Percentiles rank a stretch among this genome's conserved stretches.
These are phyloP conservation scores for Phoenicopterus ruber DNA, from an alignment of 2,113 vertebrate genomes.

Conservation along the genomic window DNA sequence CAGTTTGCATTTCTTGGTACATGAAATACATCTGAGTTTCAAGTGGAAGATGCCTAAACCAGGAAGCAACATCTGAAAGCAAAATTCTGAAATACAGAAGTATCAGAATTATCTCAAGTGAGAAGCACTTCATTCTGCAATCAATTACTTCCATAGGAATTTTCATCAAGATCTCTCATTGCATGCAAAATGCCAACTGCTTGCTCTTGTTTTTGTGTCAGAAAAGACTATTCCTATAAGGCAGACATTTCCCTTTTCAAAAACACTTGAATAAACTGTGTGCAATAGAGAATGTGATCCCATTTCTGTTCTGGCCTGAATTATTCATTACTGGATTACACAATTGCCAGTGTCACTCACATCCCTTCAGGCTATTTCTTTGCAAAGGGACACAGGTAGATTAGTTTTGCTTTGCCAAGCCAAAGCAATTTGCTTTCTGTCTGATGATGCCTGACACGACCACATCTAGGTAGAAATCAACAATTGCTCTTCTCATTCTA, in stretches of 20 bases:
- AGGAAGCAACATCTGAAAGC: background rate
- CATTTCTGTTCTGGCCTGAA: background rate
- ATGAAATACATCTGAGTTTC: background rate
- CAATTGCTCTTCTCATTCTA: background rate
- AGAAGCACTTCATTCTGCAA: background rate
- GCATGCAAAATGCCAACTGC: background rate
- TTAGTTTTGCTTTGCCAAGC: background rate
- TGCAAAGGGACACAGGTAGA: background rate
- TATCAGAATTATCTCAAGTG: background rate
- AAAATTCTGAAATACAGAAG: background rate
- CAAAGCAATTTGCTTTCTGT: background rate
- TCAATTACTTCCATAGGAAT: background rate
- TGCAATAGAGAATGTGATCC: background rate
- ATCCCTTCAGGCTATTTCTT: background rate
- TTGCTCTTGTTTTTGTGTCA: background rate
- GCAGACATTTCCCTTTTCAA: background rate
- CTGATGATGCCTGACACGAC: background rate
- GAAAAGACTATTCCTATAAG: background rate
- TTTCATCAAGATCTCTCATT: background rate
- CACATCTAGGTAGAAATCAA: background rate
- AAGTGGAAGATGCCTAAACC: background rate
- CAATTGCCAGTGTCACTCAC: background rate
- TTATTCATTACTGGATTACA: background rate
- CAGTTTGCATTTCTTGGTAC: background rate
- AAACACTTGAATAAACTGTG: background rate